These are phyloP conservation scores for Exephanes ischioxanthus DNA, from an alignment of 2,888 invertebrate species.

Conservation along the genomic window DNA sequence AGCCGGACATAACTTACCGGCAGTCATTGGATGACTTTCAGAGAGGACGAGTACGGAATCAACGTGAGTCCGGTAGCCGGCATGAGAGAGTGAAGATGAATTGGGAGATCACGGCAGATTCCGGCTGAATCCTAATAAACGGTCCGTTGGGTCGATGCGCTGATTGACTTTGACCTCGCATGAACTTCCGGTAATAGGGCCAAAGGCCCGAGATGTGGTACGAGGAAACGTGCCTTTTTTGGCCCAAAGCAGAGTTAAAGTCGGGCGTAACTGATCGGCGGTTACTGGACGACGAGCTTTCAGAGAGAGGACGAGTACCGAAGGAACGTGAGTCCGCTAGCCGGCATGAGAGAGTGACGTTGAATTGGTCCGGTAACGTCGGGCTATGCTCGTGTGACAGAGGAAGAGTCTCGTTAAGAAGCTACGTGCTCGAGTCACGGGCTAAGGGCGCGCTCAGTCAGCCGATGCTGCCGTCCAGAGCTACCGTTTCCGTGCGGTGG, in stretches of 20 bases:
- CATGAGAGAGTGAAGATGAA: slow-evolving; percentile 53
- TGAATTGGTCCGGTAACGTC: slow-evolving; percentile 58
- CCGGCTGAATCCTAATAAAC: slow-evolving; percentile 55
- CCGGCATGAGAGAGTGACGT: slow-evolving; percentile 37
- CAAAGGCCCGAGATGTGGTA: background rate
- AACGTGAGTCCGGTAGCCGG: background rate
- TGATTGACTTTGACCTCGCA: slow-evolving; percentile 63
- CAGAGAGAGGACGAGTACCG: background rate
- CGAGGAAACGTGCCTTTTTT: slow-evolving; percentile 10
- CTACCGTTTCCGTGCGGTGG: background rate
- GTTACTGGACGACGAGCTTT: slow-evolving; percentile 7
- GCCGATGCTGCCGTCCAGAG: slow-evolving; percentile 47
- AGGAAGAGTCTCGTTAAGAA: slow-evolving; percentile 78
- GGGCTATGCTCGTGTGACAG: slow-evolving; percentile 71
- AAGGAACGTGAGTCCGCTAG: background rate
- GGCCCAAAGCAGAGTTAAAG: background rate
- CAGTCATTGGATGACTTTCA: too few species aligned
- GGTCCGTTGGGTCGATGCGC: slow-evolving; percentile 53
- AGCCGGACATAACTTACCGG: too few species aligned
- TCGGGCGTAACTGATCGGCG: background rate
- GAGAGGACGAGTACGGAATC: background rate
- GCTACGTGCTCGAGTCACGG: slow-evolving; percentile 72
- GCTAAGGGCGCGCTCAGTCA: slow-evolving; percentile 55
- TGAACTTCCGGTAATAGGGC: slow-evolving; percentile 28
- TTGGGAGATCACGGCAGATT: slow-evolving; percentile 32